Evolutionary conservation across 1,140 invertebrate species (phyloP), one percentile per base, ranked within the genome.

Genomic region (Aphelenchoides avenae): DNA sequence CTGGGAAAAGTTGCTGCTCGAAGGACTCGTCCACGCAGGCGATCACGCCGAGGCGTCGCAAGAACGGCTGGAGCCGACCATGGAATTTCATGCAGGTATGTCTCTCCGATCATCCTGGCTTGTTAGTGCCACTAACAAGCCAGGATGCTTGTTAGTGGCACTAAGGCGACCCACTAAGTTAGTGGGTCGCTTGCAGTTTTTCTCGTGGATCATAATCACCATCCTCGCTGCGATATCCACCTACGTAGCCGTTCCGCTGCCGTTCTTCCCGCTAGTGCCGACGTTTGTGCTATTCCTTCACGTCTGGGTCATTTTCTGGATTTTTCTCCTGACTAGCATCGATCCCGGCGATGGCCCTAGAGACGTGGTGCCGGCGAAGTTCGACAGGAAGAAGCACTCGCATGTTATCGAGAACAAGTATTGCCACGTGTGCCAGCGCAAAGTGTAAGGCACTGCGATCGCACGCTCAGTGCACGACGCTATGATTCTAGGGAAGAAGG

Each of bases 381-480:
- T 57, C 26, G 55, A 57, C 20, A 33, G 55, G 11, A 33, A 59
- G 37, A 9, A 61, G 18, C 55, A 57, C 57, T 36, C 59, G 27
- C 55, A 57, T 41, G 55, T 57, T 2, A 57, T 57, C 6, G 55
- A 57, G 26, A 57, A 57, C 5, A 46, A 46, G n/a, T 57, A 39
- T 29, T 57, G 55, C 55, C 34, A 57, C 42, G 55, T 57, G 9
- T 57, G 55, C 37, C 59, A 39, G 20, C 34, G 24, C 24, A 37
- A 61, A 11, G 37, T 41, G 55, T 57, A 62, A 61, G 55, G 40
- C 18, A 27, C 3, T 27, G 7, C 18, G 7, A 11, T 29, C 13
- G 11, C 3, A 15, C 57, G 18, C 52, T 55, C 9, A 76, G 73
- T 57, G 78, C 90, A 2, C 96, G 96, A 78, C 24, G 40, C 30